Conservation (phyloP, 1,140 invertebrate species). For the Chironomus striatipennis region DNA sequence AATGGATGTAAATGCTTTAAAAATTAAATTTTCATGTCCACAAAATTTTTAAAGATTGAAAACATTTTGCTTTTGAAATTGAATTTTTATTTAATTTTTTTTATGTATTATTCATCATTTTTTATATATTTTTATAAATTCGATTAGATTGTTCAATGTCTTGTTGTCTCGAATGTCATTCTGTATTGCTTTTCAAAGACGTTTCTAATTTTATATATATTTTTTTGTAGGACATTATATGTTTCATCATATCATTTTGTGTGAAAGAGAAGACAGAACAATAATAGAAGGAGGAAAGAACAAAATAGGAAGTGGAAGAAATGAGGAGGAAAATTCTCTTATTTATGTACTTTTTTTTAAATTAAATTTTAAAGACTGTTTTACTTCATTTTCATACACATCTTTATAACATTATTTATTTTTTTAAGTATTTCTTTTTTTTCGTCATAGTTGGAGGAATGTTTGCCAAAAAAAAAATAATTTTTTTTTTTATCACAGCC, state of each 20-base stretch:
- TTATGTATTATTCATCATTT: background rate
- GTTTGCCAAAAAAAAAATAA: background rate
- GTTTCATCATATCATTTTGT: background rate
- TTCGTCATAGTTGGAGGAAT: too few species aligned
- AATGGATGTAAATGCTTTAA: too few species aligned
- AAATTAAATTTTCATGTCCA: background rate
- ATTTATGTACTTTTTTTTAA: too few species aligned
- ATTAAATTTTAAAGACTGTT: background rate
- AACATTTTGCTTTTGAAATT: slow-evolving; percentile 9
- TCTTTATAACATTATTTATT: too few species aligned
- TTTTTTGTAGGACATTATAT: background rate
- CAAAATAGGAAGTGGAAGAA: background rate
- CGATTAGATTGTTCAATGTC: slow-evolving; percentile 12
- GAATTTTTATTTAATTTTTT: background rate
- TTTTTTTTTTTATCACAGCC: slow-evolving; percentile 7
- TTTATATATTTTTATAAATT: slow-evolving; percentile 9
- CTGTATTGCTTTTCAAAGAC: background rate
- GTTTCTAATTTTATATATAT: background rate
- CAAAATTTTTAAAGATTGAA: slow-evolving; percentile 1
- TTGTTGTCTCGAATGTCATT: background rate
- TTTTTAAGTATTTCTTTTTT: too few species aligned
- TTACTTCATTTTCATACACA: too few species aligned
- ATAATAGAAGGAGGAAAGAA: background rate
- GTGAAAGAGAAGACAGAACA: too few species aligned
- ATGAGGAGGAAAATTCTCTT: background rate